Evolutionary conservation across 2,888 invertebrate species (phyloP).

Genomic region (Saturnia pavonia): DNA sequence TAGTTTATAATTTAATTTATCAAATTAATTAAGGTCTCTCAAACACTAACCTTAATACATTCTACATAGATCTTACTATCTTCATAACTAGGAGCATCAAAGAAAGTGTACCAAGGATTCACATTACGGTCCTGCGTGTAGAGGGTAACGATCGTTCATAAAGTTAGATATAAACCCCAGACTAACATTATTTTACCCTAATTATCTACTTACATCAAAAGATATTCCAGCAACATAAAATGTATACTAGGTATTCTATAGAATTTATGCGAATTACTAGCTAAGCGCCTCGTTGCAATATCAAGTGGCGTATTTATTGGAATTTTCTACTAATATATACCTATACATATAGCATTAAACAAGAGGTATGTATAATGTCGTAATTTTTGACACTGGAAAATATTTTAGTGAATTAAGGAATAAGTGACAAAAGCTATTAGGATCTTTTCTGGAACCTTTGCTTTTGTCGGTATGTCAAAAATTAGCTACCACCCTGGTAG

Average conservation of each 20-base stretch:
- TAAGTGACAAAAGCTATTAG: neutral
- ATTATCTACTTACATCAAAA: slow-evolving; percentile 11
- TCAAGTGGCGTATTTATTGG: neutral
- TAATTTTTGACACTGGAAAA: too few species aligned
- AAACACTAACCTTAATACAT: slow-evolving; percentile 7
- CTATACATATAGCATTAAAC: too few species aligned
- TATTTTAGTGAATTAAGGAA: neutral
- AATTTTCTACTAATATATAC: neutral
- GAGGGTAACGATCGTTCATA: neutral
- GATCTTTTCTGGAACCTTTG: neutral
- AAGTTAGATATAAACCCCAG: slow-evolving; percentile 6
- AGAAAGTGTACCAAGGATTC: neutral
- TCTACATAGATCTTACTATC: neutral
- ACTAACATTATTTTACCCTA: slow-evolving; percentile 1
- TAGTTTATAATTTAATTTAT: neutral
- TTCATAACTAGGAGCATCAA: slow-evolving; percentile 1
- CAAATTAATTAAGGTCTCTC: neutral
- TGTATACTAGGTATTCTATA: neutral
- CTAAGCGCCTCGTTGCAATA: neutral
- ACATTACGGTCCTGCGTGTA: neutral
- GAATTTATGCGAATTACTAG: neutral
- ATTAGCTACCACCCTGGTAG: too few species aligned
- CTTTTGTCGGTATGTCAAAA: neutral
- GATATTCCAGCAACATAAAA: neutral
- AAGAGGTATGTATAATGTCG: too few species aligned